phyloP scores from a whole-genome alignment of 2,797 vertebrate species.

The Gadopsis bispinosus region DNA sequence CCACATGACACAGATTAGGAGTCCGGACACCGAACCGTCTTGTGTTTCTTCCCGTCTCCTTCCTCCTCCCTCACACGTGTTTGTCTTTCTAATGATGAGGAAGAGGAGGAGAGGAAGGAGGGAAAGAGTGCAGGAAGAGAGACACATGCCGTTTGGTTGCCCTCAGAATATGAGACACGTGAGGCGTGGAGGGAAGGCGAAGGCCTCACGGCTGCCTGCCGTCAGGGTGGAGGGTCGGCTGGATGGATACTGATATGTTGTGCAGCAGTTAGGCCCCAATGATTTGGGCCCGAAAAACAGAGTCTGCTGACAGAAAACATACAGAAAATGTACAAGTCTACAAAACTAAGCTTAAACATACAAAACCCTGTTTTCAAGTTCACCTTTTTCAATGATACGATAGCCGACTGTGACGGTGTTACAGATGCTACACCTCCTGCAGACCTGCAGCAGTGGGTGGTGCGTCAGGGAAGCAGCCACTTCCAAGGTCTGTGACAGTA shows the following conservation, averaged over 20 bases:
- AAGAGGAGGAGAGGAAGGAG: constrained; percentile 52
- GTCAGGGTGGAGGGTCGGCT: not conserved
- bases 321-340: too few relatives aligned
- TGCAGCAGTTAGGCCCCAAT: not conserved
- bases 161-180: constrained; percentile 51
- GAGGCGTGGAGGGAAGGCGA: constrained; percentile 29
- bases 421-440: too few relatives aligned
- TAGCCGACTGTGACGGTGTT: too few relatives aligned
- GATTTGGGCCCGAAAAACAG: too few relatives aligned
- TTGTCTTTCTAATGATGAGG: constrained; percentile 73
- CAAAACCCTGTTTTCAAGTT: too few relatives aligned
- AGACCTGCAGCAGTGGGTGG: not conserved
- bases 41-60: constrained; percentile 57
- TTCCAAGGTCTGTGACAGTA: too few relatives aligned
- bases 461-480: too few relatives aligned
- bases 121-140: constrained; percentile 46
- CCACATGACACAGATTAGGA: constrained; percentile 79
- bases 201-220: not conserved
- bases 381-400: too few relatives aligned
- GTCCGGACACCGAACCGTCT: constrained; percentile 39
- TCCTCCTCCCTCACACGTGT: constrained; percentile 66
- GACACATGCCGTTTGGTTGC: constrained; percentile 49
- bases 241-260: not conserved
- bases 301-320: too few relatives aligned
- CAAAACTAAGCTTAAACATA: too few relatives aligned